Conservation (phyloP, 1,140 invertebrate species). For the Drosophila sulfurigaster region DNA sequence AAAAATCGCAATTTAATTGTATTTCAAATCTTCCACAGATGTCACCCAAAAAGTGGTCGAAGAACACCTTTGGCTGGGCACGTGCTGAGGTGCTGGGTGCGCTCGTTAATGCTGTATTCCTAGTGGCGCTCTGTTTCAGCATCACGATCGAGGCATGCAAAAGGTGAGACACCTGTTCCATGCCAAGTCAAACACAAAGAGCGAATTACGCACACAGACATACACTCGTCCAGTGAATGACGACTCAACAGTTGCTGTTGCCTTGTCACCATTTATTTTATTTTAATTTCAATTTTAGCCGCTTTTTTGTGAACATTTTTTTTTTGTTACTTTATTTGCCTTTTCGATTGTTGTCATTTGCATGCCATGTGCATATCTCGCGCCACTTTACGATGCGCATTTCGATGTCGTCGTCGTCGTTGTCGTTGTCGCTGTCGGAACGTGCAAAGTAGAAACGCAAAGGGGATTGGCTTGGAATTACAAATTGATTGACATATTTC, state of each 20-base stretch:
- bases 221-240: background rate
- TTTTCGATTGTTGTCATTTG: slow-evolving; percentile 59
- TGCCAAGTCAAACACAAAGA: background rate
- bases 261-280: slow-evolving; percentile 41
- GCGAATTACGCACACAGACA: background rate
- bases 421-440: slow-evolving; percentile 11
- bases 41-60: slow-evolving; percentile 97
- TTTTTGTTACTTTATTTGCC: slow-evolving; percentile 4
- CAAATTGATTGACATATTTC: slow-evolving; percentile 21
- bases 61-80: slow-evolving; percentile 98
- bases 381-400: slow-evolving; percentile 55
- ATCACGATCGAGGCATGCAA: slow-evolving; percentile 96
- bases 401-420: slow-evolving; percentile 14
- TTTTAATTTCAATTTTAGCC: slow-evolving; percentile 20
- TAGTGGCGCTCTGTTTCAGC: slow-evolving; percentile 96
- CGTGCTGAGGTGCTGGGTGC: slow-evolving; percentile 97
- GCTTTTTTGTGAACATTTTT: slow-evolving; percentile 29
- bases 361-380: slow-evolving; percentile 62
- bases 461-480: slow-evolving; percentile 8
- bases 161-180: slow-evolving; percentile 85
- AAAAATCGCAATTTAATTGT: background rate
- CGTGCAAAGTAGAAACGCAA: slow-evolving; percentile 14
- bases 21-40: slow-evolving; percentile 87
- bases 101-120: slow-evolving; percentile 95
- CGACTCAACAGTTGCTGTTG: slow-evolving; percentile 19